Percentiles rank a stretch among this genome's conserved stretches.
phyloP scores from a whole-genome alignment of 2,113 vertebrate genomes.

The Elaphurus davidianus region DNA sequence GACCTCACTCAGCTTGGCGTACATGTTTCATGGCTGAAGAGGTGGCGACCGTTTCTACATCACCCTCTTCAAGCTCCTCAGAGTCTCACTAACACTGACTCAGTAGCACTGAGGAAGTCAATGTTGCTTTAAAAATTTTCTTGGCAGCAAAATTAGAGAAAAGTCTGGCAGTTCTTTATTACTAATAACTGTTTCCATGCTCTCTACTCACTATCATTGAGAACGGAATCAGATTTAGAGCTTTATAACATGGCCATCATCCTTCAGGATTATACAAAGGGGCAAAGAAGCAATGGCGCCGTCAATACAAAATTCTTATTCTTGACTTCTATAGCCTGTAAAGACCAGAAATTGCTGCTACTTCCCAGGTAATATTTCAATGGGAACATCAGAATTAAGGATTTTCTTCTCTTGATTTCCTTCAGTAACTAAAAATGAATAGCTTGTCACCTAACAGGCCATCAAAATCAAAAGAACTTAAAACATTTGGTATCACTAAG shows the following conservation, averaged over 20 bases:
- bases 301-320: neutral
- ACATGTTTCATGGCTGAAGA: neutral
- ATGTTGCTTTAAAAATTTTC: neutral
- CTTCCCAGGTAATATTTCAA: neutral
- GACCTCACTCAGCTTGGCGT: neutral
- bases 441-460: neutral
- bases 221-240: neutral
- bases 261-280: neutral
- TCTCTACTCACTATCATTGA: neutral
- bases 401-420: neutral
- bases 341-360: neutral
- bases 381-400: neutral
- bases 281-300: neutral
- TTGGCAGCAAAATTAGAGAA: neutral
- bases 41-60: accelerated
- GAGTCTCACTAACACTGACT: neutral
- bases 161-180: neutral
- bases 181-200: neutral
- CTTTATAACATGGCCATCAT: neutral
- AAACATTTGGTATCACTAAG: neutral
- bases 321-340: neutral
- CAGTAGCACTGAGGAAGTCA: neutral
- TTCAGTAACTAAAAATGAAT: neutral
- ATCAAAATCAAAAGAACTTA: neutral
- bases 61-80: neutral